Base-by-base conservation (phyloP, 2,113 vertebrate genomes). In the Myodes glareolus region DNA sequence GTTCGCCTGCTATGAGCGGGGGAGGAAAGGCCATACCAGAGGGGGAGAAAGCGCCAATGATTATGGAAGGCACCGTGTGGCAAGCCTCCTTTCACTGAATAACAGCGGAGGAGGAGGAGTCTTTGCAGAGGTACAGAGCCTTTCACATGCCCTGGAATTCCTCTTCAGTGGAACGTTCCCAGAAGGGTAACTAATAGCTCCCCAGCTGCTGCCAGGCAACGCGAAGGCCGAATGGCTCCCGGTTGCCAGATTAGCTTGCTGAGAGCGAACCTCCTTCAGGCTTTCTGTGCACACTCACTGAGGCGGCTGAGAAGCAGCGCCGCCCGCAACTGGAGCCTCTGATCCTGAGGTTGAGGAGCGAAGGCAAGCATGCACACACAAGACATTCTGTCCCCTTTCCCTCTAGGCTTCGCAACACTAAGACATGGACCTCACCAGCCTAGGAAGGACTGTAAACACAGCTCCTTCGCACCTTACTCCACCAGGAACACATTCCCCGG, bases 91-190 rank as follows among this genome's bases (percentile, higher is more conserved):
- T 89, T 91, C 94, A 80, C 31, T 91, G 93, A 95, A 92, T 0
- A 29, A 75, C 91, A 65, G 87, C 58, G 94, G 94, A 95, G 76
- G 93, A 82, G 31, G 91, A 92, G 72, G 67, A n/a, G 36, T 95
- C 76, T 96, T 97, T 92, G 95, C 88, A 85, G 91, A 85, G 94
- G 86, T 90, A 95, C 88, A 91, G 92, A 95, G 98, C 94, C 88
- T 93, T 85, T 45, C 88, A 85, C 91, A 73, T 80, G 90, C 31
- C 90, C 63, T 61, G 80, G 88, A 96, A 36, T 52, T 73, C 85
- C 92, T 96, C 96, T 92, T 80, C 16, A 82, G 78, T 13, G 33
- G 92, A 88, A 95, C 61, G 42, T 73, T 68, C 33, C 11, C 77
- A n/a, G 25, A 88, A 80, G 77, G 61, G 86, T 75, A 86, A 47